These are phyloP conservation scores for Drosophila testacea DNA, from an alignment of 2,888 invertebrate species.

Conservation along the genomic window DNA sequence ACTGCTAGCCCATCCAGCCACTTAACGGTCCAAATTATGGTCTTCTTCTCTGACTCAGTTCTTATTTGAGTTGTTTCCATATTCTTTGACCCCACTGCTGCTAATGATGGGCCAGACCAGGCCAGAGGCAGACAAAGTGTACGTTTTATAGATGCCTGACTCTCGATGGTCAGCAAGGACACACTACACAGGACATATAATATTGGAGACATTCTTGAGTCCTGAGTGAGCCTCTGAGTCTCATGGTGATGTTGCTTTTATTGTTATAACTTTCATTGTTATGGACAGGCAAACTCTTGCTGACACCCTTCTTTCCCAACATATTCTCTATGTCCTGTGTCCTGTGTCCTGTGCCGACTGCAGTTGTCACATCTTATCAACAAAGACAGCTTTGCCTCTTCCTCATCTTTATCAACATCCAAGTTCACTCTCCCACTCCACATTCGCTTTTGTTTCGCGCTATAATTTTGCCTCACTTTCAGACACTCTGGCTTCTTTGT, in stretches of 20 bases:
- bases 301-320: neutral
- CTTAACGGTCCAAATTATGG: slow-evolving; percentile 32
- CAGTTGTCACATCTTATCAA: slow-evolving; percentile 64
- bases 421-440: neutral
- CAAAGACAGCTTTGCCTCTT: slow-evolving; percentile 16
- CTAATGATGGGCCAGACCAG: slow-evolving; percentile 36
- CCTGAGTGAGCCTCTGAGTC: slow-evolving; percentile 5
- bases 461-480: slow-evolving; percentile 34
- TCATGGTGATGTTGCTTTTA: slow-evolving; percentile 36
- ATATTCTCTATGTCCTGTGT: neutral
- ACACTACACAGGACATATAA: neutral
- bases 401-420: neutral
- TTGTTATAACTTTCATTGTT: slow-evolving; percentile 62
- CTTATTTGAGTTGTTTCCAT: slow-evolving; percentile 4
- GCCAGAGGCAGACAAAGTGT: slow-evolving; percentile 18
- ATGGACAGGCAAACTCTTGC: slow-evolving; percentile 43
- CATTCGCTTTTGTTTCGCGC: slow-evolving; percentile 38
- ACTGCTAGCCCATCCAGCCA: slow-evolving; percentile 31
- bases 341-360: slow-evolving; percentile 35
- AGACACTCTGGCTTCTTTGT: slow-evolving; percentile 1
- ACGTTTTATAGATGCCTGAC: slow-evolving; percentile 53
- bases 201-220: neutral
- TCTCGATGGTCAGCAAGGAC: slow-evolving; percentile 35
- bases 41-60: slow-evolving; percentile 7
- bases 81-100: slow-evolving; percentile 13